Evolutionary conservation across 2,113 vertebrate genomes (phyloP), one percentile per base, ranked within the genome.

Genomic region (Todiramphus chloris): DNA sequence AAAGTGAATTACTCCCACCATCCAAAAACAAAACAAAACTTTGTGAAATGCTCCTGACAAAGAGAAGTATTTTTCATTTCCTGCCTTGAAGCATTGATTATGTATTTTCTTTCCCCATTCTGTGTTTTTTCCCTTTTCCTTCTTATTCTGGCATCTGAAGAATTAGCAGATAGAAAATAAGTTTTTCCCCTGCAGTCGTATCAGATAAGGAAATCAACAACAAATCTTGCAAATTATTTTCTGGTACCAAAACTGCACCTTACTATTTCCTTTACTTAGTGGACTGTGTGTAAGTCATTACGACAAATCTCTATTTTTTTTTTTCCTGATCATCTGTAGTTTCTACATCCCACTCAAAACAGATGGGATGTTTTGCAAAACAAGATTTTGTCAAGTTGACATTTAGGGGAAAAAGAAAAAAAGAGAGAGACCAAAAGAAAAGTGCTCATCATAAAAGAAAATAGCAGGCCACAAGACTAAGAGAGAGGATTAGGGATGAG

Each of bases 321-420:
- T 83, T 83, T 30, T 60, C 59, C 72, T 50, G 43, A 73, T 67
- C 72, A 58, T 41, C 39, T 79, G 31, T 6, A 86, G 50, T 67
- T 90, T 62, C 44, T 58, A 69, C 16, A 60, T n/a, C 21, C 16
- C 46, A 62, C 17, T 27, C 41, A 82, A 75, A 93, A 69, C 37
- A 80, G 83, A 88, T 25, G 41, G 39, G 56, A 58, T 13, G 28
- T 50, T 92, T 59, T 46, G 17, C 55, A 89, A 94, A 92, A 92
- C 27, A 69, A 48, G 27, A 83, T 69, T 91, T 86, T 69, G 39
- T 11, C 53, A 86, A 86, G 68, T 56, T 19, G 10, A n/a, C 55
- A 59, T 74, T 79, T 62, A 59, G 62, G 43, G 62, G 33, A 14
- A 48, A 41, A 66, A 37, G 37, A 37, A 62, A 56, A 63, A 50